Conservation (phyloP, 2,888 invertebrate species). For the Agrypnus murinus region DNA sequence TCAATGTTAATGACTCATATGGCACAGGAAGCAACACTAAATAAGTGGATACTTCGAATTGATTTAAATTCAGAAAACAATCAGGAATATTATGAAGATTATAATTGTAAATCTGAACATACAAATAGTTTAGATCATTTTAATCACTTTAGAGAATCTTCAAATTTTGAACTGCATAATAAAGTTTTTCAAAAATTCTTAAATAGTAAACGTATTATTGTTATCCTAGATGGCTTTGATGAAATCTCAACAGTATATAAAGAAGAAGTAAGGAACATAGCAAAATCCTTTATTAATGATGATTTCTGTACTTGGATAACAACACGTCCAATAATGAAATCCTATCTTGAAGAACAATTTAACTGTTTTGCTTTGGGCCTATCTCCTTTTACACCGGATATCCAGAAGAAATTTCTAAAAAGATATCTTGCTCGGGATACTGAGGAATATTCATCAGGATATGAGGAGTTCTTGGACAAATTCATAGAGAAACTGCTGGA, state of each 20-base stretch:
- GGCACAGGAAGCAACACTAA: background rate
- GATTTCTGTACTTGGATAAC: constrained; percentile 23
- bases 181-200: constrained; percentile 16
- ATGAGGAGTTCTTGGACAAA: background rate
- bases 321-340: constrained; percentile 24
- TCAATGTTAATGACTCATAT: constrained; percentile 6
- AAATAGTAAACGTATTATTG: constrained; percentile 12
- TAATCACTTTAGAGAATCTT: background rate
- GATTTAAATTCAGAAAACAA: constrained; percentile 23
- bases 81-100: constrained; percentile 4
- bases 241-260: constrained; percentile 25
- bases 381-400: background rate
- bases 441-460: background rate
- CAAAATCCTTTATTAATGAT: background rate
- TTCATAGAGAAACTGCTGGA: constrained; percentile 10
- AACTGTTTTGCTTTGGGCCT: background rate
- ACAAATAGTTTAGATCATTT: background rate
- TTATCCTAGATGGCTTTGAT: constrained; percentile 35
- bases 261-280: constrained; percentile 22
- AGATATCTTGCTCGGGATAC: constrained; percentile 8
- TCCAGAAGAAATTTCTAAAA: constrained; percentile 15
- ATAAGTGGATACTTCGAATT: constrained; percentile 20
- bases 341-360: constrained; percentile 16
- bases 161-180: background rate
- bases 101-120: background rate